phyloP scores from a whole-genome alignment of 2,888 invertebrate species.

The Melieria picta region DNA sequence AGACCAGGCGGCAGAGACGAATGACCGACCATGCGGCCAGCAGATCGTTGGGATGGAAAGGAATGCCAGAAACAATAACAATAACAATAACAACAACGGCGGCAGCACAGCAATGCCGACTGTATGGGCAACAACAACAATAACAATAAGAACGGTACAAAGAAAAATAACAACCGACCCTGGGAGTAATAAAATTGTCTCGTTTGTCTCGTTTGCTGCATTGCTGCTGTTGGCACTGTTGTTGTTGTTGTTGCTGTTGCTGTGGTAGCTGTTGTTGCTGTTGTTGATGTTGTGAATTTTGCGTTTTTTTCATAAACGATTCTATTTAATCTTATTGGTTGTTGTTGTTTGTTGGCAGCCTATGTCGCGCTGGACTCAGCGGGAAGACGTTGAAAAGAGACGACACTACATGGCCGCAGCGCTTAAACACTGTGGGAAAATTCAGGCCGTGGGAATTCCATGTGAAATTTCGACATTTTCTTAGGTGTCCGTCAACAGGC shows the following conservation, averaged over 20 bases:
- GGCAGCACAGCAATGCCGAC: background rate
- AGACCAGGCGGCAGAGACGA: constrained; percentile 23
- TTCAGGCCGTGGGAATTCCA: constrained; percentile 67
- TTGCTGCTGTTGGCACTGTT: constrained; percentile 17
- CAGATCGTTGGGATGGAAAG: constrained; percentile 17
- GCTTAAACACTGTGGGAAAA: constrained; percentile 62
- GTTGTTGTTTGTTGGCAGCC: constrained; percentile 45
- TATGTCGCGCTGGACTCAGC: background rate
- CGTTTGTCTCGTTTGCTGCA: constrained; percentile 9
- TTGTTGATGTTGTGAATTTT: constrained; percentile 23
- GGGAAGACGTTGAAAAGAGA: constrained; percentile 10
- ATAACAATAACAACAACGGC: constrained; percentile 15
- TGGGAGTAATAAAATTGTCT: constrained; percentile 50
- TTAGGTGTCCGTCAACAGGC: constrained; percentile 65
- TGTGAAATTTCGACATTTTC: constrained; percentile 65
- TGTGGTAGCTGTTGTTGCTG: constrained; percentile 14
- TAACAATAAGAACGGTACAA: constrained; percentile 35
- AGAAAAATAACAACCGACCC: constrained; percentile 50
- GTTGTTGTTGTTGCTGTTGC: constrained; percentile 22
- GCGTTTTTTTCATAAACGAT: constrained; percentile 15
- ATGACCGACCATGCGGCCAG: constrained; percentile 38
- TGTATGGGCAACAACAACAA: constrained; percentile 10
- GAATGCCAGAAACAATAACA: constrained; percentile 4
- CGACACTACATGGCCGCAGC: constrained; percentile 20
- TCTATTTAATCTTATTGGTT: constrained; percentile 46